Base-by-base conservation (phyloP, 2,797 vertebrate species). In the Urosaurus nigricauda region DNA sequence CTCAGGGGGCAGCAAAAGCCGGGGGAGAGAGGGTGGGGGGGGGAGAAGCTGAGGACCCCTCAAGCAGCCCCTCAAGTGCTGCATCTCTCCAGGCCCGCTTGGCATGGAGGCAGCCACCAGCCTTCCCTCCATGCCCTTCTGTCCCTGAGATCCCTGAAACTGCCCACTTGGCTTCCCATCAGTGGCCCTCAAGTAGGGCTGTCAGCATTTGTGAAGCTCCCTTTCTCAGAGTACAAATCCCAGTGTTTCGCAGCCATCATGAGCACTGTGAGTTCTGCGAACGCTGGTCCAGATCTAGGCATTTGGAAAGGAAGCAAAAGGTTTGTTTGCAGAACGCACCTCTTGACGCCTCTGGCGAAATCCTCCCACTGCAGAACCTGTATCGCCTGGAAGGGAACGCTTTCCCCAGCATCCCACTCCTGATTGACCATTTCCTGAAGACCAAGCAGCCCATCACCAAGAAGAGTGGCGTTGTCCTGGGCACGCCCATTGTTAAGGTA, bases 361-460 rank as follows among this genome's bases (percentile, higher is more conserved):
- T 60, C 19, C 58, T 17, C 16, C 1, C 37, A 87, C 88, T 2
- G 3, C 90, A 99, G 98, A 98, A 98, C 94, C 80, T 98, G 94
- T 99, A 98, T 95, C 98, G 98, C 51, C 96, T 99, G 93, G 99
- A 99, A 91, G 98, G 98, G 7, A 98, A 99, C 0, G 91, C 97
- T 43, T 99, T 99, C 90, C 90, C 93, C 89, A 98, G 96, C 47
- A 94, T 99, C 86, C 98, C 98, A 0, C 95, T 98, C 94, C 97
- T 99, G 83, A 90, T 99, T 5, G 95, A 98, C 92, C 96, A 99
- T 85, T 96, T 99, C 35, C 91, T 98, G 65, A 97, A 93, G 78
- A 97, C 96, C 85, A 95, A 93, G 87, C 98, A 98, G 95, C 95
- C 96, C 29, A 92, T 99, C 94, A 99, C 98, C 81, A 98, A 97